Base-by-base conservation (phyloP, 23 tunicate species). In the Aplidium turbinatum region DNA sequence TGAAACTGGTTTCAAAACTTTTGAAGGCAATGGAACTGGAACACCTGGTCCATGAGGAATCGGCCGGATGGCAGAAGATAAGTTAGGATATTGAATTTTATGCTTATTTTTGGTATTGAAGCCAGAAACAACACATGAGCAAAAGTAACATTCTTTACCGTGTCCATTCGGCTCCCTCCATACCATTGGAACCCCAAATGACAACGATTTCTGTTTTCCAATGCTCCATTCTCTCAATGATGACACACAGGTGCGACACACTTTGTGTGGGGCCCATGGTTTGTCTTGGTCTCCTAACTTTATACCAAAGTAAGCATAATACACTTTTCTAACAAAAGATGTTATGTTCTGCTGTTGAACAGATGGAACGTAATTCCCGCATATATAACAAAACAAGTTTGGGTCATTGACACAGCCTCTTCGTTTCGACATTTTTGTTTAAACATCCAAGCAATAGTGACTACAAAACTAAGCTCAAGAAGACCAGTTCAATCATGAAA, bases 191-290 rank as follows among this genome's bases (percentile, higher is more conserved):
- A 60, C n/a, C 16, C 35, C 68, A 60, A 60, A 60, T 30, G 68
- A 11, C 68, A 27, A 60, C 29, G 20, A 7, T 60, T 60, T 60
- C 31, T 60, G 68, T 16, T 60, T 60, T 60, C 68, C 68, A 60
- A 4, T 30, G 36, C 68, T 60, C 68, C 68, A 60, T 60, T 38
- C 38, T 28, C 35, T 36, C 68, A 60, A 60, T 26, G 36, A 60
- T 60, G 29, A 36, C 25, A 39, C 73, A 66, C 51, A 39, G 28
- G 28, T 39, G 38, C 73, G 54, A 66, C 73, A 66, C 24, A 66
- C 73, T 66, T 66, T 45, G 65, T 72, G 77, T 39, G 77, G 77
- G 38, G 38, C 77, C 77, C 63, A 72, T 72, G 77, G 21, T 52
- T 72, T 72, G 77, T 72, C 77, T 38, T 72, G 77, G 29, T 39